A percentile compares a stretch with the other conserved stretches of the same genome.
Conservation (phyloP, 2,888 invertebrate genomes). For the Nephrotoma appendiculata region DNA sequence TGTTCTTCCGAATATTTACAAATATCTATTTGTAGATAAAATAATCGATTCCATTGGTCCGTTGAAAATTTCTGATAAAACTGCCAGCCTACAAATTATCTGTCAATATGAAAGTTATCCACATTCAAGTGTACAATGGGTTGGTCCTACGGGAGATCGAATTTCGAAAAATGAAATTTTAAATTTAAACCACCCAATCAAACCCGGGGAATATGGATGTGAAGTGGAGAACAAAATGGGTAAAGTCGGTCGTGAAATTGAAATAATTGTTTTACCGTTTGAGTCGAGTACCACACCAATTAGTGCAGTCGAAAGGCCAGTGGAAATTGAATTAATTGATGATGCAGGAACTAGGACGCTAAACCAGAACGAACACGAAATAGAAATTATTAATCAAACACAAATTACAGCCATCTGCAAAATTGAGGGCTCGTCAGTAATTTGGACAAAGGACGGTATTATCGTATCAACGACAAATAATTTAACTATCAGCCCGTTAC, state of each 20-base stretch:
- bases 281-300: neutral
- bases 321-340: neutral
- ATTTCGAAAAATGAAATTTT: neutral
- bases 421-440: neutral
- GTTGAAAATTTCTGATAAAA: neutral
- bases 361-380: neutral
- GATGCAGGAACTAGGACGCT: neutral
- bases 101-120: neutral
- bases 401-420: neutral
- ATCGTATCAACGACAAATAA: neutral
- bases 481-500: neutral
- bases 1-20: too few relatives aligned
- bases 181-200: neutral
- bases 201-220: neutral
- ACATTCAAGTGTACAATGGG: neutral
- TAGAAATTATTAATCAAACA: neutral
- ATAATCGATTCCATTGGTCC: neutral
- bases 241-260: neutral
- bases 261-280: neutral
- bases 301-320: neutral
- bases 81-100: neutral
- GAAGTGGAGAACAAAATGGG: neutral
- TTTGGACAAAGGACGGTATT: neutral
- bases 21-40: neutral
- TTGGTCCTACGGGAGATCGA: neutral